Conservation (phyloP, 2,888 invertebrate species). For the Quadroppia sp. region DNA sequence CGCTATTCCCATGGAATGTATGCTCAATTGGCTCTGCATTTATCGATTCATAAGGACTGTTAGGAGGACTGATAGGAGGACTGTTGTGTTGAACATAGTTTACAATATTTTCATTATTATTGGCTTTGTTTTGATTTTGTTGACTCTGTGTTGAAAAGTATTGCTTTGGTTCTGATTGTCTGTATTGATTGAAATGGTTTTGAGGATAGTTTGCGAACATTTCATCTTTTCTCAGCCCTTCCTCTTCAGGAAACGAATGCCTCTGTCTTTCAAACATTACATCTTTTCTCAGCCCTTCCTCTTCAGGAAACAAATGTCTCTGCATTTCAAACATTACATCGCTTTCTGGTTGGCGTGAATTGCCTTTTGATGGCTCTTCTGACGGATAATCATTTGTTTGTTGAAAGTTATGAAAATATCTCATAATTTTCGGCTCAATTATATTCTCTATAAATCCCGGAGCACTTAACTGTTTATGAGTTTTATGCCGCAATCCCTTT, state of each 20-base stretch:
- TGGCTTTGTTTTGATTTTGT: conserved; percentile 30
- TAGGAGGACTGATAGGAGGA: background rate
- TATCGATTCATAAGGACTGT: background rate
- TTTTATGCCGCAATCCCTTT: no score
- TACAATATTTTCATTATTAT: background rate
- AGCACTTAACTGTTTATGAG: no score
- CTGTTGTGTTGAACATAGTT: background rate
- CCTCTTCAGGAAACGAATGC: background rate
- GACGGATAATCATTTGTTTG: background rate
- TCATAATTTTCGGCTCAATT: no score
- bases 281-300: background rate
- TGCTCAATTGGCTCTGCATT: background rate
- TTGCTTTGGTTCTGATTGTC: background rate
- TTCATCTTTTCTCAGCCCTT: background rate
- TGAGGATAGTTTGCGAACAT: background rate
- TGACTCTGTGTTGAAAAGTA: background rate
- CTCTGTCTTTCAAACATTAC: conserved; percentile 1
- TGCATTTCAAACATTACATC: conserved; percentile 1
- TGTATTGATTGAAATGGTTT: background rate
- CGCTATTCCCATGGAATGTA: background rate
- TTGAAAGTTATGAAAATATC: background rate
- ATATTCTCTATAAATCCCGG: no score
- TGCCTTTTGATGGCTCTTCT: background rate
- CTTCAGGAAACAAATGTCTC: background rate
- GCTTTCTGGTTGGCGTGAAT: background rate